Conservation (phyloP, 2,113 vertebrate genomes). For the Bos javanicus region DNA sequence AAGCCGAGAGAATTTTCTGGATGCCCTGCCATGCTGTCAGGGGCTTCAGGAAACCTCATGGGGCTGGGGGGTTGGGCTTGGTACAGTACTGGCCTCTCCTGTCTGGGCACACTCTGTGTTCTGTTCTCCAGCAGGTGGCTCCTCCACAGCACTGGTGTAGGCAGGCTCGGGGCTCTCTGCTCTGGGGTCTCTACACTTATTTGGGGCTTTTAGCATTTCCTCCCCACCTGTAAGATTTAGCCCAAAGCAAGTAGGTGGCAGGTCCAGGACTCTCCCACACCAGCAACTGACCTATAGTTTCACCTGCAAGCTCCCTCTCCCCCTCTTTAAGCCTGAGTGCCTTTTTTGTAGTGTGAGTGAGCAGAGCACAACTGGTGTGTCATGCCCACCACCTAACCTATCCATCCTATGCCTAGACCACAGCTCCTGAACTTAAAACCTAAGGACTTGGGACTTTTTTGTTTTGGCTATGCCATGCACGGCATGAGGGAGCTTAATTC, state of each 20-base stretch:
- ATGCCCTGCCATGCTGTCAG: not conserved
- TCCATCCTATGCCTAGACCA: not conserved
- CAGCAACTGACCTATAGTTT: not conserved
- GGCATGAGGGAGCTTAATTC: not conserved
- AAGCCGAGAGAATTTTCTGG: not conserved
- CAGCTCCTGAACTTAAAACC: not conserved
- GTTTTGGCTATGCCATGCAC: not conserved
- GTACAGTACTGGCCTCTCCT: not conserved
- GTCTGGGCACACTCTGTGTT: accelerated
- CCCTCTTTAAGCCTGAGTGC: not conserved
- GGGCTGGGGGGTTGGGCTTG: not conserved
- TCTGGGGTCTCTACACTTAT: not conserved
- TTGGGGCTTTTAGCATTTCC: not conserved
- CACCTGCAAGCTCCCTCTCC: not conserved
- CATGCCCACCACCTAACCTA: not conserved
- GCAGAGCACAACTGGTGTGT: not conserved
- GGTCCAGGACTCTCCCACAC: not conserved
- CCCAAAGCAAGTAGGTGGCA: not conserved
- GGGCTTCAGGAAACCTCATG: not conserved
- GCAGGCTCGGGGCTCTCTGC: not conserved
- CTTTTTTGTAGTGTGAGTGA: not conserved
- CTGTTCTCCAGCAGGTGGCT: not conserved
- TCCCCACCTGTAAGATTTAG: not conserved
- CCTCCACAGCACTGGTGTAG: not conserved
- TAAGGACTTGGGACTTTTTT: not conserved